Evolutionary conservation across 92 coral and sea anemone genomes (phyloP), one percentile per base, ranked within the genome.

Genomic region (Paramuricea clavata): DNA sequence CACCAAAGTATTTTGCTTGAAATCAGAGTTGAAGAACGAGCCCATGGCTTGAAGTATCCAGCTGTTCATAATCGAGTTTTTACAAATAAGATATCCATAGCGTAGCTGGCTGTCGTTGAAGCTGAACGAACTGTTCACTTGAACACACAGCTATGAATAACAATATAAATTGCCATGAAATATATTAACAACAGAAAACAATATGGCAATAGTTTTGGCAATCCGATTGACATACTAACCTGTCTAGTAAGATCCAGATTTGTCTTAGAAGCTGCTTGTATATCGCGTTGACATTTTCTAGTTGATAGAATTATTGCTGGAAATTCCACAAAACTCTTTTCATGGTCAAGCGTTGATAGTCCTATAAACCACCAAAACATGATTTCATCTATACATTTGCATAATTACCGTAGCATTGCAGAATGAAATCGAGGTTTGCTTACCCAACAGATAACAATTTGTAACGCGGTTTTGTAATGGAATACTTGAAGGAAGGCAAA

Each of bases 41-140:
- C 82, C 82, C 49, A 76, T 60, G 52, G 44, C 82, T 49, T 76
- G 82, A 0, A 76, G 82, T 9, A 76, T 54, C 82, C 82, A 76
- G 2, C 68, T 21, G 8, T 76, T 35, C 30, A 52, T 13, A 5
- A 76, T 26, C 68, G 26, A 2, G 68, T 76, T 76, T 54, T 76
- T 52, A n/a, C 82, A 76, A 11, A 54, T 44, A 2, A 76, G 39
- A 22, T 76, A 76, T 54, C 82, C 82, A 33, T 50, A 35, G 26
- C 12, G 36, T 54, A 7, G 22, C 50, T 5, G 43, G 23, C 67
- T 76, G 5, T 34, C 44, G 12, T 76, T 76, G 49, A 76, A 31
- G 26, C 47, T 54, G 47, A 10, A 54, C 22, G 43, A n/a, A 52
- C 13, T 1, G 41, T 49, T 60, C 12, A 36, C 43, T 76, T 76